These are phyloP conservation scores for Drosophila fuyamai DNA, from an alignment of 1,140 invertebrate species.

Conservation along the genomic window DNA sequence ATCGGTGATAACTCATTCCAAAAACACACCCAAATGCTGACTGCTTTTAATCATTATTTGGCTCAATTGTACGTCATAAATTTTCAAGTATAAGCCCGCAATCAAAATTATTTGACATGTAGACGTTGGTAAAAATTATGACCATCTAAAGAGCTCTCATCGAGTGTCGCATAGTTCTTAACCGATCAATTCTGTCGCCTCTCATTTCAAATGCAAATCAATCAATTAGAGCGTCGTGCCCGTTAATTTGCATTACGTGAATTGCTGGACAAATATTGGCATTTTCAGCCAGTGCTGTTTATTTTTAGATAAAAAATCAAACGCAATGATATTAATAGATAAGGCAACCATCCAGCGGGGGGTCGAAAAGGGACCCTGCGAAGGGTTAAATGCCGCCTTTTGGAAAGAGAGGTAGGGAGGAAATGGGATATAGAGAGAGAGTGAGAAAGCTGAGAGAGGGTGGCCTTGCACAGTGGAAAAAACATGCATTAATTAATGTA, in stretches of 20 bases:
- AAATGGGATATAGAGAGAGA: not conserved
- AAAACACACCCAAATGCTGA: conserved; percentile 34
- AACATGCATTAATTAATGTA: not conserved
- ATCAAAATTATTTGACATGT: conserved; percentile 68
- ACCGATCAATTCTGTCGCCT: conserved; percentile 35
- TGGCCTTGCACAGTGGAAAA: conserved; percentile 18
- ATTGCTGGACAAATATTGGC: conserved; percentile 58
- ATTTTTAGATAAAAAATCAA: conserved; percentile 41
- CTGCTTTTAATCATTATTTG: conserved; percentile 49
- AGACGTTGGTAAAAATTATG: conserved; percentile 72
- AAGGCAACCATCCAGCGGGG: conserved; percentile 5
- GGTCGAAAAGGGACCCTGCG: not conserved
- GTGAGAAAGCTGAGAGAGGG: conserved; percentile 44
- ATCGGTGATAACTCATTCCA: conserved; percentile 32
- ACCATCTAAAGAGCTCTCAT: conserved; percentile 23
- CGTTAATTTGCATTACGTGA: conserved; percentile 61
- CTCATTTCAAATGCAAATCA: conserved; percentile 49
- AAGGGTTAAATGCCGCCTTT: conserved; percentile 29
- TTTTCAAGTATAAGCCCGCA: conserved; percentile 59
- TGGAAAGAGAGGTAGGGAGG: conserved; percentile 12
- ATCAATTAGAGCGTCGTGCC: conserved; percentile 63
- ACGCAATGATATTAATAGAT: conserved; percentile 51
- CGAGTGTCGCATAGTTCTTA: conserved; percentile 30
- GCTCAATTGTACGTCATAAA: conserved; percentile 66
- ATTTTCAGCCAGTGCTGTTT: conserved; percentile 25